Base-by-base conservation (phyloP, 2,888 invertebrate genomes). In the Caenorhabditis sulstoni region DNA sequence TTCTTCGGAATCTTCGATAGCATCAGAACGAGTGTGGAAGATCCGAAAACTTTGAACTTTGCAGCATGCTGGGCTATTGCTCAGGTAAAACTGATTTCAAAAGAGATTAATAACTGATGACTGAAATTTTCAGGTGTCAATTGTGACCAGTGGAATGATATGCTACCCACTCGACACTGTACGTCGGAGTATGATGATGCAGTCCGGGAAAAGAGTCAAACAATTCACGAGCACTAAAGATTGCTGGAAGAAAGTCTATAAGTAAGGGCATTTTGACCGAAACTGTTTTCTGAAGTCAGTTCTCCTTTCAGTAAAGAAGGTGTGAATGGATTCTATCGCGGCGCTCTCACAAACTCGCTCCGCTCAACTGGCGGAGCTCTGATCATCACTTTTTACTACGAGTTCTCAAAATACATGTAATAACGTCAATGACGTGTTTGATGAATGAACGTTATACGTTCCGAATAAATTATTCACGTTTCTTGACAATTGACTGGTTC, bases 1-100 rank as follows among this genome's bases (percentile, higher is more conserved):
- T 96, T 96, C 93, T 96, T 96, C 92, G 96, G 96, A 81, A 95
- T 96, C 93, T 96, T 95, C 92, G 96, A 96, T 92, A 96, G 96
- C 75, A 95, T 95, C 86, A 95, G 95, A 91, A 95, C 95, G 90
- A 94, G 95, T 91, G 95, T 95, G 82, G 79, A 78, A 39, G 95
- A 96, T 92, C 94, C 96, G 87, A 95, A 95, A 93, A 95, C 94
- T 92, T 95, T 96, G 65, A 95, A 95, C 57, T 93, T 97, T 91
- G 93, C 95, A 86, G 93, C 96, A 90, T 95, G 95, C 90, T 96
- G 96, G 95, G 94, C 94, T 91, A 96, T 87, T 8, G 87, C 88
- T 14, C 87, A 87, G 85, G 87, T 89, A 44, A n/a, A 4, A 39
- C 18, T 11, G 14, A n/a, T 50, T 7, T n/a, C 37, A 11, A 16